Conservation (phyloP, 1,140 invertebrate genomes). For the Heliconius congener region DNA sequence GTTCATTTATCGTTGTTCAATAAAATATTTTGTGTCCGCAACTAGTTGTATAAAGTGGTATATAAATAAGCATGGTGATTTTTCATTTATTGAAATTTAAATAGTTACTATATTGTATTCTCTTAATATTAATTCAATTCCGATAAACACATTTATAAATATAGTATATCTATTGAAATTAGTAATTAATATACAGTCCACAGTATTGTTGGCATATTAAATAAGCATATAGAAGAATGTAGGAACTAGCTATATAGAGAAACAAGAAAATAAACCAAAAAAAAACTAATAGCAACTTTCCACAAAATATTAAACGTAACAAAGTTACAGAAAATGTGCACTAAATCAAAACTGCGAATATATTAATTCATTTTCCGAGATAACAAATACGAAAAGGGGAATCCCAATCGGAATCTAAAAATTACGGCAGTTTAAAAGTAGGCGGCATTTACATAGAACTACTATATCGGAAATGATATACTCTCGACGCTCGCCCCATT, state of each 20-base stretch:
- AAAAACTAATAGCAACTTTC: neutral
- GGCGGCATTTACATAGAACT: slow-evolving; percentile 79
- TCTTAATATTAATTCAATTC: too few species aligned
- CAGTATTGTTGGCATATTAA: too few species aligned
- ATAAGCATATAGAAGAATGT: neutral
- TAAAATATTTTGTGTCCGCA: too few species aligned
- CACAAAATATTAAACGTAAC: slow-evolving; percentile 30
- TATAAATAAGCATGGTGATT: too few species aligned
- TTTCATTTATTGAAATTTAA: too few species aligned
- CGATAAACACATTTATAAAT: too few species aligned
- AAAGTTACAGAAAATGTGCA: slow-evolving; percentile 52
- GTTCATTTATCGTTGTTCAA: too few species aligned
- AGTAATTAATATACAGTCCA: too few species aligned
- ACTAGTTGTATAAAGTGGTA: too few species aligned
- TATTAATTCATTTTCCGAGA: slow-evolving; percentile 72
- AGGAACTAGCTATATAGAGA: neutral
- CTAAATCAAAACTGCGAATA: slow-evolving; percentile 72
- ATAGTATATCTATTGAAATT: too few species aligned
- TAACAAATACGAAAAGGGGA: slow-evolving; percentile 75
- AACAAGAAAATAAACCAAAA: neutral
- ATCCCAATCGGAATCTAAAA: slow-evolving; percentile 78
- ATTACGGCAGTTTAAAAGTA: slow-evolving; percentile 81
- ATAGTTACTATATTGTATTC: too few species aligned
- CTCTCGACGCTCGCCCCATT: slow-evolving; percentile 54
- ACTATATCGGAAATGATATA: slow-evolving; percentile 77